Percentiles rank a stretch among this genome's conserved stretches.
Evolutionary conservation across 1,140 invertebrate species (phyloP).

Genomic region (Latrodectus geometricus): DNA sequence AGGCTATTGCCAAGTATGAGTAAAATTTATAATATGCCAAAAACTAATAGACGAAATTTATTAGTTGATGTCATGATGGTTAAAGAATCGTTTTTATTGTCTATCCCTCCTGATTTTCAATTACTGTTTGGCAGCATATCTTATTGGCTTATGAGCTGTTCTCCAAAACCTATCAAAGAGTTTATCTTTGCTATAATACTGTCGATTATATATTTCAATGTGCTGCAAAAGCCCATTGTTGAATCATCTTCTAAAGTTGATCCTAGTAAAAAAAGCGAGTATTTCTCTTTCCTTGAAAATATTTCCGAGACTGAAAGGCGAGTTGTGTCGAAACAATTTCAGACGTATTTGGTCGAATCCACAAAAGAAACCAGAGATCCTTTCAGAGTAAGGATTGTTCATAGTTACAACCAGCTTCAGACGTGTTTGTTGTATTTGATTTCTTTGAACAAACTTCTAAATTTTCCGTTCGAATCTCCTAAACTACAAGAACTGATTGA

Average conservation of each 20-base stretch:
- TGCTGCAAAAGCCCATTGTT: background rate
- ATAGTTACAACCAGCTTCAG: slow-evolving; percentile 50
- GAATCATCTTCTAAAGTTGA: background rate
- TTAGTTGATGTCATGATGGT: slow-evolving; percentile 63
- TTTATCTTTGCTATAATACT: slow-evolving; percentile 39
- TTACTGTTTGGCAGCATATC: slow-evolving; percentile 76
- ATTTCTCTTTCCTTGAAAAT: background rate
- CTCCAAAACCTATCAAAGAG: slow-evolving; percentile 14
- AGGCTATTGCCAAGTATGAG: slow-evolving; percentile 64
- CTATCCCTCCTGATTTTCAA: slow-evolving; percentile 74
- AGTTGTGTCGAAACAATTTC: background rate
- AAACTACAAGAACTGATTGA: slow-evolving; percentile 13
- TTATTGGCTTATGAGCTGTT: slow-evolving; percentile 75
- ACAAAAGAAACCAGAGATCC: slow-evolving; percentile 14
- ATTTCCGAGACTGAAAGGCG: slow-evolving; percentile 6
- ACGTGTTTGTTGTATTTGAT: slow-evolving; percentile 15
- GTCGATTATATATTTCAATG: slow-evolving; percentile 28
- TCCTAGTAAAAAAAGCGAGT: background rate
- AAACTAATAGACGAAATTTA: slow-evolving; percentile 52
- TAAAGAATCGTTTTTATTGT: slow-evolving; percentile 63
- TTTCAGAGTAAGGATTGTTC: slow-evolving; percentile 20
- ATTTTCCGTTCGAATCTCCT: slow-evolving; percentile 5
- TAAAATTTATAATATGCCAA: slow-evolving; percentile 58
- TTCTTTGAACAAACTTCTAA: slow-evolving; percentile 34
- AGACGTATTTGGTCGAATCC: slow-evolving; percentile 38